phyloP scores from a whole-genome alignment of 2,113 vertebrate genomes.

The Leptodactylus fuscus region DNA sequence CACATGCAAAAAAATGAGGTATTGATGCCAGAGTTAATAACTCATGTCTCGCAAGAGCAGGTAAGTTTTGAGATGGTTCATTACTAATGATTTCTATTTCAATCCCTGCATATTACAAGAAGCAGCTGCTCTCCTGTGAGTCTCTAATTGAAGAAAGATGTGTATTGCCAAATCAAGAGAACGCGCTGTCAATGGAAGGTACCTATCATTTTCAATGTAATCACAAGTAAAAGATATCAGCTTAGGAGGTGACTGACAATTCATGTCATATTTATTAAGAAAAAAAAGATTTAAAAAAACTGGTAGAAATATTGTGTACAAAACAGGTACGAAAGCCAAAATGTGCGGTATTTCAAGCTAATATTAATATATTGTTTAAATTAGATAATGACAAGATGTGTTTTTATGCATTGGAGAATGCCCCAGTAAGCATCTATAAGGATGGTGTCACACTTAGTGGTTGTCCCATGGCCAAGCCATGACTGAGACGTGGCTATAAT shows the following conservation, averaged over 20 bases:
- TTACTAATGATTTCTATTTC: slow-evolving; percentile 63
- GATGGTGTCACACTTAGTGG: no score
- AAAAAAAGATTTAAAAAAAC: not conserved
- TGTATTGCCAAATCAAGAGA: slow-evolving; percentile 60
- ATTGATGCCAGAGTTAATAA: slow-evolving; percentile 59
- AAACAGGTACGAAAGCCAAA: no score
- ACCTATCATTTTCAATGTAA: slow-evolving; percentile 61
- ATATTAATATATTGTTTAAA: no score
- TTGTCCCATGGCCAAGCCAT: no score
- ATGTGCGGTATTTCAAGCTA: no score
- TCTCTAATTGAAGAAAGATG: slow-evolving; percentile 58
- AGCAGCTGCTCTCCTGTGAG: slow-evolving; percentile 57
- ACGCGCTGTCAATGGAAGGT: slow-evolving; percentile 59
- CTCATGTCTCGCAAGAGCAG: slow-evolving; percentile 57
- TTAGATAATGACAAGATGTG: no score
- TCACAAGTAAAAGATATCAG: slow-evolving; percentile 54
- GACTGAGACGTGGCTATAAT: no score
- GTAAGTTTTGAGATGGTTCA: slow-evolving; percentile 53
- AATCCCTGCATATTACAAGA: slow-evolving; percentile 57
- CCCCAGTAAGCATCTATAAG: no score
- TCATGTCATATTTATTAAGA: slow-evolving; percentile 34
- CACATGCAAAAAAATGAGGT: slow-evolving; percentile 51
- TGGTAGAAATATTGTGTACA: no score
- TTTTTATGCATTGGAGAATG: no score
- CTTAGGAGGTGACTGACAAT: slow-evolving; percentile 42